Evolutionary conservation across 2,888 invertebrate species (phyloP), one percentile per base, ranked within the genome.

Genomic region (Trissolcus brochymenae): DNA sequence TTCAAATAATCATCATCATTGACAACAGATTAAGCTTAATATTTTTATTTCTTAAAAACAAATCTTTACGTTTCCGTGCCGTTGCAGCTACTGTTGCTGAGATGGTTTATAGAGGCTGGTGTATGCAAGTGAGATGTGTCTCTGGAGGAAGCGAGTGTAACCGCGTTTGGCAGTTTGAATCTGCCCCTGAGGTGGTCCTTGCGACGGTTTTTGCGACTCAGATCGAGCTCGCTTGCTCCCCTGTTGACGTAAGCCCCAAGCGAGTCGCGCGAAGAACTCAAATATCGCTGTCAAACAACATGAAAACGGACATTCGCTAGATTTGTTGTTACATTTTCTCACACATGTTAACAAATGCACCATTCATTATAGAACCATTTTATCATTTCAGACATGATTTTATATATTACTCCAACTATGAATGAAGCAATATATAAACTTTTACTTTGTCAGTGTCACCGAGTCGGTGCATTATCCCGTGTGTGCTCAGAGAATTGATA

Each of bases 221-320:
- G 92, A 90, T 95, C 95, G 84, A 95, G 91, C 89, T 95, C 95
- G 89, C 94, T 94, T 87, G 92, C 91, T 82, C 88, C 92, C 84
- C 93, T 91, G 89, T 93, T 93, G 84, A 92, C 91, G 89, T 93
- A 93, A 84, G 93, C 92, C 82, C 93, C 92, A 87, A 94, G 91
- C 85, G 95, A 95, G 88, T 95, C 94, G 84, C 94, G 92, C 83
- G 94, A 94, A 87, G 92, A 91, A 84, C 92, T 92, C 87, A 93
- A 93, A 90, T 93, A 93, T 87, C 92, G 92, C 91, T 93, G 92
- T 86, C 84, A 83, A 81, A 86, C 84, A 82, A 84, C 86, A 82
- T 87, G 86, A 76, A 87, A 87, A 87, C 87, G 84, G 81, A 84
- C 83, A 83, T 68, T 2, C 46, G n/a, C 16, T 16, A 7, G 2